Conservation (phyloP, 92 coral and sea anemone species). For the Ricordea florida region DNA sequence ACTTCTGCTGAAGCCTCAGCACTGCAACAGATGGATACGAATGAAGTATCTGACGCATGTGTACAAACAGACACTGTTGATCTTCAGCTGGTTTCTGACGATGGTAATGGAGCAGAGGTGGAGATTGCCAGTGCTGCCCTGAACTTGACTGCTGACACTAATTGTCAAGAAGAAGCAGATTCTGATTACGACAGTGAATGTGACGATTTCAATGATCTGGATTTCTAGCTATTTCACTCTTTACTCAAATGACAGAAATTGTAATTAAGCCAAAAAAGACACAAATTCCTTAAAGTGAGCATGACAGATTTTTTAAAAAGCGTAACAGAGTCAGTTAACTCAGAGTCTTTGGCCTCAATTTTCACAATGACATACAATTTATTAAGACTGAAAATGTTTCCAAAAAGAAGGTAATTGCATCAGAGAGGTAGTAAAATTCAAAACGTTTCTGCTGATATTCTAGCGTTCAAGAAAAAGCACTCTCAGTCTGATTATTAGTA, state of each 20-base stretch:
- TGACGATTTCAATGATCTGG: not conserved
- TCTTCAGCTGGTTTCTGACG: slow-evolving; percentile 17
- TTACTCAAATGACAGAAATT: not conserved
- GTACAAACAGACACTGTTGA: slow-evolving; percentile 27
- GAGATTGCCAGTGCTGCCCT: slow-evolving; percentile 45
- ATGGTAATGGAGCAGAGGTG: not conserved
- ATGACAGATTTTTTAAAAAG: not conserved
- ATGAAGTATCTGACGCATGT: slow-evolving; percentile 17
- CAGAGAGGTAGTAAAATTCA: too few relatives aligned
- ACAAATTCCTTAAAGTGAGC: not conserved
- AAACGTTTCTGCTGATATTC: too few relatives aligned
- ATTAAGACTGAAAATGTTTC: too few relatives aligned
- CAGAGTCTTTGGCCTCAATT: too few relatives aligned
- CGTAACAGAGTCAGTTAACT: too few relatives aligned
- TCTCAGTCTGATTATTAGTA: too few relatives aligned
- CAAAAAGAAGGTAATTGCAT: too few relatives aligned
- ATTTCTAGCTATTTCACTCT: not conserved
- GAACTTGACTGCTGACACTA: slow-evolving; percentile 30
- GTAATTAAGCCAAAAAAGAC: not conserved
- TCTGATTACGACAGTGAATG: slow-evolving; percentile 23
- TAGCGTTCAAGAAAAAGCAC: too few relatives aligned
- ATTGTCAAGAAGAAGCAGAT: slow-evolving; percentile 35
- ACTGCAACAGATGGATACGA: slow-evolving; percentile 4
- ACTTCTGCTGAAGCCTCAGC: not conserved
- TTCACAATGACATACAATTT: too few relatives aligned